Evolutionary conservation across 2,888 invertebrate species (phyloP), one percentile per base, ranked within the genome.

Genomic region (Stratiomys singularior): DNA sequence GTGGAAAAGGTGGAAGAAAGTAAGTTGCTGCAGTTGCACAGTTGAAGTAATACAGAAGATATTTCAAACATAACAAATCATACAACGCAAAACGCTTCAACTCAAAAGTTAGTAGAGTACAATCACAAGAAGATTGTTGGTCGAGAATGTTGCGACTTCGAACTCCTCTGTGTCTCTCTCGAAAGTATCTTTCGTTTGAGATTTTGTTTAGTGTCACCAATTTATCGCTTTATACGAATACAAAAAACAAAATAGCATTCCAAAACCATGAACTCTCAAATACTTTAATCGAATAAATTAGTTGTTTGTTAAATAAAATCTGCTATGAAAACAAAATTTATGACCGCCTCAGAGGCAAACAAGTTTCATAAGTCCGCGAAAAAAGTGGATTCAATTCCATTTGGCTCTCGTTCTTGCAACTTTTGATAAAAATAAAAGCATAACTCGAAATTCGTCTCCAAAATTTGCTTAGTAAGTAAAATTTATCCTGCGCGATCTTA

Each of bases 81-180:
- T 25, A 76, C 46, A 72, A 58, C 21, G 72, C 4, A 72, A 72
- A 72, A 72, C 9, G n/a, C n/a, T 2, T 56, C 21, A 58, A 21
- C 18, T 58, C 30, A 72, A 58, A 72, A 18, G 69, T 25, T 37
- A 69, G 21, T 69, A 46, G 13, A 46, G 46, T 27, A 69, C 69
- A 69, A 46, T 69, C 30, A 58, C 58, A 76, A 76, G 76, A 82
- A 84, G 83, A 84, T 82, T 83, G 84, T 84, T 84, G 84, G 84
- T 82, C 82, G 82, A 83, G 83, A 46, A 82, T 84, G 84, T 84
- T 84, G 84, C 84, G 82, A 80, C 77, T 77, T 77, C 76, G 74
- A 74, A 74, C 74, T 76, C 76, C 76, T 76, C 76, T 64, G 18
- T 18, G 5, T 76, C 66, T 46, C 64, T 28, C 47, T 4, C 13